Evolutionary conservation across 2,113 vertebrate genomes (phyloP).

Genomic region (Xyliphius kryptos): DNA sequence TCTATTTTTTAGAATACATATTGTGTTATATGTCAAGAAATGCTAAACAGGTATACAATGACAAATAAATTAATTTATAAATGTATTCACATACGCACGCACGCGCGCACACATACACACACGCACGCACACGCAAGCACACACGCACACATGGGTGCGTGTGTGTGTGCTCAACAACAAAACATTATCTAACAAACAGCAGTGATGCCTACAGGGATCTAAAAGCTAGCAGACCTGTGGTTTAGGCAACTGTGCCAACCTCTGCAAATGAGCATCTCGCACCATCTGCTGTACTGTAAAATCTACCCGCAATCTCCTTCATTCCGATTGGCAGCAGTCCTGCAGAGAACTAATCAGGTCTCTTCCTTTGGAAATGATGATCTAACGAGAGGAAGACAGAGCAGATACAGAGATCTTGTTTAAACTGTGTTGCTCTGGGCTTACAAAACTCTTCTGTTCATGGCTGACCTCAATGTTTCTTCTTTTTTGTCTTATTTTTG

Average conservation of each 20-base stretch:
- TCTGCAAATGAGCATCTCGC: slow-evolving; percentile 7
- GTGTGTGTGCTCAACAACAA: too few species aligned
- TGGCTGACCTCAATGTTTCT: slow-evolving; percentile 41
- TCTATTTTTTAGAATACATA: too few species aligned
- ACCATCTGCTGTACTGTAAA: slow-evolving; percentile 38
- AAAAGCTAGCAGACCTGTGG: neutral
- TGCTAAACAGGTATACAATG: too few species aligned
- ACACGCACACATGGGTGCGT: too few species aligned
- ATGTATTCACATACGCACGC: too few species aligned
- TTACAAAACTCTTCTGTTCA: slow-evolving; percentile 14
- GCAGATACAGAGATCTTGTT: neutral
- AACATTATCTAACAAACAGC: too few species aligned
- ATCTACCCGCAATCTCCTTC: neutral
- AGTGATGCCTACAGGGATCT: neutral
- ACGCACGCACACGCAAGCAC: too few species aligned
- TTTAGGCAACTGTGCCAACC: neutral
- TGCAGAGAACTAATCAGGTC: neutral
- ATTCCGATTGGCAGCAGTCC: neutral
- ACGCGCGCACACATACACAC: too few species aligned
- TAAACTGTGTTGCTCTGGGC: slow-evolving; percentile 17
- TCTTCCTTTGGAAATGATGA: neutral
- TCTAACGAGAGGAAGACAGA: neutral
- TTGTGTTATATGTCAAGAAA: too few species aligned
- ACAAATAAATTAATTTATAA: too few species aligned
- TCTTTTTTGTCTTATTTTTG: neutral